Percentiles rank a stretch among this genome's conserved stretches.
Conservation (phyloP, 1,140 invertebrate genomes). For the Lepidostoma basale region DNA sequence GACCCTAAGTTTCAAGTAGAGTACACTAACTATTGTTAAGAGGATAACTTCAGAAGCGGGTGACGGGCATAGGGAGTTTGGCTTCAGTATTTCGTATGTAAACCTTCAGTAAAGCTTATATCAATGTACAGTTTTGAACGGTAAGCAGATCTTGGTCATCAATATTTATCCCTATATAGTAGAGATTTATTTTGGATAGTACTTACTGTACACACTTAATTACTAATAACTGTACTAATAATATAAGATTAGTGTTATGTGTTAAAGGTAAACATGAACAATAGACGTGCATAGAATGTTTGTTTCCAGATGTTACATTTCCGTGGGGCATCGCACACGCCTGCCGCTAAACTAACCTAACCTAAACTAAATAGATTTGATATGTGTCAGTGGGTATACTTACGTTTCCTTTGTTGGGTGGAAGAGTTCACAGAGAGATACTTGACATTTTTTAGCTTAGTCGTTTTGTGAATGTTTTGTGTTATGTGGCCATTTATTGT, state of each 20-base stretch:
- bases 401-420: constrained; percentile 34
- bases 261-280: constrained; percentile 43
- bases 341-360: constrained; percentile 38
- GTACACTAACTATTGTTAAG: constrained; percentile 41
- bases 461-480: constrained; percentile 47
- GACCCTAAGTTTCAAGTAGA: constrained; percentile 46
- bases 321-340: constrained; percentile 38
- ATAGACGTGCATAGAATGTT: constrained; percentile 46
- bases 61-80: constrained; percentile 15
- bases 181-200: constrained; percentile 47
- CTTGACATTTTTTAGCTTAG: constrained; percentile 46
- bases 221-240: constrained; percentile 40
- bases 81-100: constrained; percentile 34
- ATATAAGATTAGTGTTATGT: constrained; percentile 45
- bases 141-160: constrained; percentile 39
- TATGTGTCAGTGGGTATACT: constrained; percentile 43
- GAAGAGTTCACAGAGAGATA: constrained; percentile 36
- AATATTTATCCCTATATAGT: constrained; percentile 39
- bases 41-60: background rate
- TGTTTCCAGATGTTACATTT: constrained; percentile 41
- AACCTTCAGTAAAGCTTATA: constrained; percentile 44
- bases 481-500: constrained; percentile 47
- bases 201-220: constrained; percentile 33
- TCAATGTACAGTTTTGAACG: constrained; percentile 46
- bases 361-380: constrained; percentile 45